Base-by-base conservation (phyloP, 2,888 invertebrate genomes). In the Notodonta dromedarius region DNA sequence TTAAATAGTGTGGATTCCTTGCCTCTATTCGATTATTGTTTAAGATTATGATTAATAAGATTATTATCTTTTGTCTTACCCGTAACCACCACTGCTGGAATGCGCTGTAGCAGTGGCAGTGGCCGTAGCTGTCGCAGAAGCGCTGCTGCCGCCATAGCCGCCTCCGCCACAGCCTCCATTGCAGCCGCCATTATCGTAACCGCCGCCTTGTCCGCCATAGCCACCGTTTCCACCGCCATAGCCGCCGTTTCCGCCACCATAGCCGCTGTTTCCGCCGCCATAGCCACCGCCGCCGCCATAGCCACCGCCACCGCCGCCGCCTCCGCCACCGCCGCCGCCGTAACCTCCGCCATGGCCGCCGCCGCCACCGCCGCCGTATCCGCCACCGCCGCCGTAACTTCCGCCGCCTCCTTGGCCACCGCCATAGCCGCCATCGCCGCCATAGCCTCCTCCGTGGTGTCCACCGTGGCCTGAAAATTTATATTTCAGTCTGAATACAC, bases 71-170 rank as follows among this genome's bases (percentile, higher is more conserved):
- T n/a, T n/a, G 24, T 13, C 69, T 63, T n/a, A 70, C 73, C 73
- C 63, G 48, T 72, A 74, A 40, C 67, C 39, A 14, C 59, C 39
- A 0, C 71, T 52, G n/a, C 55, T 14, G 32, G 69, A 66, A 7
- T 57, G 61, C 14, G 71, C 71, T 5, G 66, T 63, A 2, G 72
- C 71, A 11, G 78, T 76, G 0, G 83, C 84, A 5, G 82, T 80
- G 2, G 87, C 86, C 0, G 84, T 80, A 0, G 87, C 87, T 0
- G 78, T 70, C 2, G 83, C 80, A 0, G 70, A 61, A 4, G 79
- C 74, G 5, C 60, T 39, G 50, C 56, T 57, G n/a, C 66, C 66
- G 9, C 71, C 68, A 57, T 66, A 58, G 58, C 70, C 63, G 6
- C 74, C 76, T 11, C 32, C 32, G 13, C 77, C 77, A 44, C 74